These are phyloP conservation scores for Athetis lepigone DNA, from an alignment of 2,888 invertebrate species.

Conservation along the genomic window DNA sequence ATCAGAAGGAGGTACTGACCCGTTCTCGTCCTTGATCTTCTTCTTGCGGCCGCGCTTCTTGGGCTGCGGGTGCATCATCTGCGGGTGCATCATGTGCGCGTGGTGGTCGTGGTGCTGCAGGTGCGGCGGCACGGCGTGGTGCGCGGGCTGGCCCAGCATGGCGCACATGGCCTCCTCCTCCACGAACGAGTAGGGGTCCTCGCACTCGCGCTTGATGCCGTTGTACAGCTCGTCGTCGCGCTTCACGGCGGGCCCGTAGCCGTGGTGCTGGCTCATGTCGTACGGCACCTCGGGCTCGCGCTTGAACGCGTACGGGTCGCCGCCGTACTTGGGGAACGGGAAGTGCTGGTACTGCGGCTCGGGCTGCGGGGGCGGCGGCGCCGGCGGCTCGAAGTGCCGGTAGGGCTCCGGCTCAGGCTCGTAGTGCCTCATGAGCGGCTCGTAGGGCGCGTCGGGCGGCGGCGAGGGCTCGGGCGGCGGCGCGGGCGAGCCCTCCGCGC, in stretches of 20 bases:
- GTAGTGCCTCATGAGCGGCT: constrained; percentile 76
- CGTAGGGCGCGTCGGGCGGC: constrained; percentile 74
- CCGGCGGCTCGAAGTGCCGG: constrained; percentile 77
- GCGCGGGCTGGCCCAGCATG: constrained; percentile 83
- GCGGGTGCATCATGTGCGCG: constrained; percentile 81
- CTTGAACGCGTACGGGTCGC: constrained; percentile 84
- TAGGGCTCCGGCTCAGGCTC: constrained; percentile 75
- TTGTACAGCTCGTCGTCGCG: constrained; percentile 84
- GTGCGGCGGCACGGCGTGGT: constrained; percentile 75
- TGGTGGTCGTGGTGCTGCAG: constrained; percentile 81
- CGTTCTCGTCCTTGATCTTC: constrained; percentile 93
- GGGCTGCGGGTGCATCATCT: constrained; percentile 90
- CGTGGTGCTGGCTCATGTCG: constrained; percentile 85
- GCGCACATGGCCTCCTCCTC: constrained; percentile 93
- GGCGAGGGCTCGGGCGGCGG: constrained; percentile 77
- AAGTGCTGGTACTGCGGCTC: constrained; percentile 83
- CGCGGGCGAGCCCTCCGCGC: constrained; percentile 78
- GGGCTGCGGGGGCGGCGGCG: constrained; percentile 70
- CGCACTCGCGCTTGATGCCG: constrained; percentile 91
- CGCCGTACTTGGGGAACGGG: constrained; percentile 84
- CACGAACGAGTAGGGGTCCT: constrained; percentile 96
- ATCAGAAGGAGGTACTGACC: constrained; percentile 77
- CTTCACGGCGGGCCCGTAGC: constrained; percentile 71
- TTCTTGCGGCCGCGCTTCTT: constrained; percentile 97
- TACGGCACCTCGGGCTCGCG: constrained; percentile 85